A percentile compares a stretch with the other conserved stretches of the same genome.
phyloP scores from a whole-genome alignment of 2,888 invertebrate genomes.

The Lutraria lutraria region DNA sequence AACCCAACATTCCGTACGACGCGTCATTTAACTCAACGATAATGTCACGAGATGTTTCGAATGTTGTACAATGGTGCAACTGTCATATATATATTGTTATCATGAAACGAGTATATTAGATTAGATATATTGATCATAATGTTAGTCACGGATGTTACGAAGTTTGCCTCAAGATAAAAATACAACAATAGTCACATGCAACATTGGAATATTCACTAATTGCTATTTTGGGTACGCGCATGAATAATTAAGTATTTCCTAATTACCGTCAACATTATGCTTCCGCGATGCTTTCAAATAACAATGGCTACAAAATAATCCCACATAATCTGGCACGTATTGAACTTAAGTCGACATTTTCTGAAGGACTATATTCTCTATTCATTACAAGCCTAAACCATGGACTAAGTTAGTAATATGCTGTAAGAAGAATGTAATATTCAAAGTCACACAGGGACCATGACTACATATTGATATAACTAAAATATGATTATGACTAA shows the following conservation, averaged over 20 bases:
- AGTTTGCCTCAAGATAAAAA: background rate
- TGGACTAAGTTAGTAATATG: background rate
- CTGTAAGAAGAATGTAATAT: background rate
- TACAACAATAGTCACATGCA: background rate
- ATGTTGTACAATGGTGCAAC: too few relatives aligned
- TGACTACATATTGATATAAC: too few relatives aligned
- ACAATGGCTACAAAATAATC: constrained; percentile 17
- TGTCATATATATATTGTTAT: too few relatives aligned
- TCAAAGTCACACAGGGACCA: background rate
- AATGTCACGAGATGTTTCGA: too few relatives aligned
- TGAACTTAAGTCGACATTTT: background rate
- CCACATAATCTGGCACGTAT: background rate
- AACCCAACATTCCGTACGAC: constrained; percentile 6
- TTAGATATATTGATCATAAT: too few relatives aligned
- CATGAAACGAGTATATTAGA: too few relatives aligned
- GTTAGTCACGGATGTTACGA: background rate
- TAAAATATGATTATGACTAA: too few relatives aligned
- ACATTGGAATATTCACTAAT: background rate
- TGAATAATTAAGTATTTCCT: constrained; percentile 11
- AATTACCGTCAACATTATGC: constrained; percentile 12
- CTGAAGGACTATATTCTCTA: background rate
- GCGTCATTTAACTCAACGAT: too few relatives aligned
- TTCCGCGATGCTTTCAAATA: background rate
- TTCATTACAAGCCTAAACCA: background rate
- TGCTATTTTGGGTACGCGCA: background rate